phyloP scores from a whole-genome alignment of 1,140 invertebrate species.

The Steinernema feltiae region DNA sequence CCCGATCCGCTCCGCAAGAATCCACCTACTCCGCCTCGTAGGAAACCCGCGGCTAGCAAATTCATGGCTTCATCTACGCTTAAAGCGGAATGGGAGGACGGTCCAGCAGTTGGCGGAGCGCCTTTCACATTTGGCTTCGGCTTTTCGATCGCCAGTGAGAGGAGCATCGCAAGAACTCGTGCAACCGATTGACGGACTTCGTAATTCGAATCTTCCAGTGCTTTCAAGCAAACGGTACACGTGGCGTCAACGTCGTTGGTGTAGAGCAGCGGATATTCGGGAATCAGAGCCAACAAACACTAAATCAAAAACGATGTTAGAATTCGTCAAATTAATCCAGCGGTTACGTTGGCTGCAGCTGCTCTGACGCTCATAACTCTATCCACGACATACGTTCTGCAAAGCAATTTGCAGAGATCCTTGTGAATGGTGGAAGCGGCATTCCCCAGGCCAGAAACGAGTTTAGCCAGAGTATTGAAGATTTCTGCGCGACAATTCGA shows the following conservation, averaged over 20 bases:
- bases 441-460: slow-evolving; percentile 73
- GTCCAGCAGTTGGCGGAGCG: neutral
- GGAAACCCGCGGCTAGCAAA: slow-evolving; percentile 85
- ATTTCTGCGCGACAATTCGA: slow-evolving; percentile 75
- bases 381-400: slow-evolving; percentile 74
- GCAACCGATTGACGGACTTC: slow-evolving; percentile 85
- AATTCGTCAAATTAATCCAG: neutral
- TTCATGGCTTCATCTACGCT: slow-evolving; percentile 84
- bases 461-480: slow-evolving; percentile 88
- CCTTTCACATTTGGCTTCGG: slow-evolving; percentile 21
- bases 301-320: slow-evolving; percentile 54
- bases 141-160: slow-evolving; percentile 22
- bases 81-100: slow-evolving; percentile 59
- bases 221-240: slow-evolving; percentile 78
- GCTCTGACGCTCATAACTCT: slow-evolving; percentile 80
- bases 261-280: slow-evolving; percentile 78
- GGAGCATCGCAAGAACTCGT: slow-evolving; percentile 71
- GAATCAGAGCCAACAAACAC: slow-evolving; percentile 81
- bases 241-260: slow-evolving; percentile 82
- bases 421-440: slow-evolving; percentile 77
- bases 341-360: slow-evolving; percentile 71
- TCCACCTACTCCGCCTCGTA: slow-evolving; percentile 80
- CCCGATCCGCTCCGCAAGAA: slow-evolving; percentile 82
- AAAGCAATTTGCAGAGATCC: slow-evolving; percentile 80
- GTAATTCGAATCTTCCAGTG: slow-evolving; percentile 87